A percentile compares a stretch with the other conserved stretches of the same genome.
These are phyloP conservation scores for Pseudomyrmex cubaensis DNA, from an alignment of 1,140 invertebrate species.

Conservation along the genomic window DNA sequence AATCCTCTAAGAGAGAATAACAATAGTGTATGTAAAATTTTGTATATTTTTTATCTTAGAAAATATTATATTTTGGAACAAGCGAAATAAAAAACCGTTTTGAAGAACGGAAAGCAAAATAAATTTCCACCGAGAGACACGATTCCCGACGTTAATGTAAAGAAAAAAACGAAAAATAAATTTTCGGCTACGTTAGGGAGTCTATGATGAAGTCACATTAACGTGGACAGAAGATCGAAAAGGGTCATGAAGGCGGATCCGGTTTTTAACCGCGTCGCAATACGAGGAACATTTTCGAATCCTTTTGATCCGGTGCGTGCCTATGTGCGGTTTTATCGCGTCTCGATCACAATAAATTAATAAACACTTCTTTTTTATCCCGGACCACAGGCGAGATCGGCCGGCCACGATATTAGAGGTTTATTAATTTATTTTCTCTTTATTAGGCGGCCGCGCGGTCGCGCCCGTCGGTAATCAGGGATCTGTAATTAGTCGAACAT, in stretches of 20 bases:
- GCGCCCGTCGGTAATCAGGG: constrained; percentile 82
- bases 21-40: too few species aligned
- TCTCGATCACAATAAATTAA: constrained; percentile 79
- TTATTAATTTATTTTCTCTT: constrained; percentile 84
- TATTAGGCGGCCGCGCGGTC: constrained; percentile 75
- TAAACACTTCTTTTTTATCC: constrained; percentile 75
- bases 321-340: constrained; percentile 69
- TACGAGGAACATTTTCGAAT: constrained; percentile 68
- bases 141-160: constrained; percentile 25
- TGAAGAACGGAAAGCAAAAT: neutral
- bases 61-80: neutral
- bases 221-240: constrained; percentile 42
- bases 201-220: constrained; percentile 50
- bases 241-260: constrained; percentile 52
- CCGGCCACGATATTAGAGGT: constrained; percentile 77
- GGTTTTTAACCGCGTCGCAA: constrained; percentile 34
- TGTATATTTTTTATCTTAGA: too few species aligned
- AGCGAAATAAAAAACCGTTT: neutral
- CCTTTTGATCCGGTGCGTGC: constrained; percentile 52
- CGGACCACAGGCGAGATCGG: constrained; percentile 70
- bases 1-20: too few species aligned
- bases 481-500: constrained; percentile 84
- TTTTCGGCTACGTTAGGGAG: constrained; percentile 4
- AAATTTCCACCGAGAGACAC: neutral
- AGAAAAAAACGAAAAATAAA: constrained; percentile 19